Base-by-base conservation (phyloP, 2,797 vertebrate species). In the Apogon hyalosoma region DNA sequence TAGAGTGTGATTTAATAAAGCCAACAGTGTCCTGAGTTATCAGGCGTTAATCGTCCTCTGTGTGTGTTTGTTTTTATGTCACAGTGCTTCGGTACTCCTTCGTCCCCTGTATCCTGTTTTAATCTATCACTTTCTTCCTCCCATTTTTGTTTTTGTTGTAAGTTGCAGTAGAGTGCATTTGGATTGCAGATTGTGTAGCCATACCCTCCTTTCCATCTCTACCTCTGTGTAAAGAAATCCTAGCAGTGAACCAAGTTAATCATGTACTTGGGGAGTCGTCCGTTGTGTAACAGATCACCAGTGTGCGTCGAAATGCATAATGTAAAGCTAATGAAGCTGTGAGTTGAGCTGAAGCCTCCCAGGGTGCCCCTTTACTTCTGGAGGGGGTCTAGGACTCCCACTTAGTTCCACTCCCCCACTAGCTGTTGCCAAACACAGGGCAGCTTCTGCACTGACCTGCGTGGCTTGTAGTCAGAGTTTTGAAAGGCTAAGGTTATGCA, bases 251-350 rank as follows among this genome's bases (percentile, higher is more conserved):
- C 13, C 62, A 7, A 58, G 58, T 63, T 57, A 21, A 69, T 50
- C n/a, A 15, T 10, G n/a, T 48, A n/a, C 58, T 64, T 33, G 55
- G 53, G 43, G 39, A 75, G 49, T 55, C 59, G 58, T 72, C 11
- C 46, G 51, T 71, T 69, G 64, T 69, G 64, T 56, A 58, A 62
- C 19, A 45, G 39, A 74, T 70, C 39, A 2, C 63, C 60, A 15
- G 49, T 18, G 11, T 58, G 58, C 69, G 40, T 66, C 40, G 28
- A 43, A 9, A 49, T 66, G 69, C 69, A 74, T 80, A 79, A 77
- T 84, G 47, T 69, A 51, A 63, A 66, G 62, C 75, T 82, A 73
- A 83, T 76, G 73, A 80, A 80, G 64, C 69, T 48, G 62, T n/a
- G 67, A 72, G 63, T 48, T 45, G 53, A 73, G 59, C 73, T 6